Evolutionary conservation across 2,888 invertebrate genomes (phyloP).

Genomic region (Lydus trimaculatus): DNA sequence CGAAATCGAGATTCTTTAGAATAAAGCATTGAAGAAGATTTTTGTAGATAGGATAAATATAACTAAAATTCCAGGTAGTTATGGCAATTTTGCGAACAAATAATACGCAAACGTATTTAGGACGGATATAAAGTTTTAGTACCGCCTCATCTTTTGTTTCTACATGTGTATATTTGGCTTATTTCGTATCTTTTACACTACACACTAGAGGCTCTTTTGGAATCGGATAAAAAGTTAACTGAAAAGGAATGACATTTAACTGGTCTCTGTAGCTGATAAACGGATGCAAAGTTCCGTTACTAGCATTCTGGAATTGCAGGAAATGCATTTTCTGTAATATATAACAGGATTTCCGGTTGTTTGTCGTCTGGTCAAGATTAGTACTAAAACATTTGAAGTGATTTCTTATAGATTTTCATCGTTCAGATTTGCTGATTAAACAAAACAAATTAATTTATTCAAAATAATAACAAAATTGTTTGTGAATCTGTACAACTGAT

Average conservation of each 20-base stretch:
- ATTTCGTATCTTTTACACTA: too few relatives aligned
- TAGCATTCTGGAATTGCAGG: not conserved
- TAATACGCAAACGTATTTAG: not conserved
- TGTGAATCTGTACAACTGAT: constrained; percentile 26
- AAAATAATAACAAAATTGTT: not conserved
- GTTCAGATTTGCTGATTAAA: not conserved
- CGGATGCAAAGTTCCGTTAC: not conserved
- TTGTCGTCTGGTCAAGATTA: not conserved
- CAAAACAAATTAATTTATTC: not conserved
- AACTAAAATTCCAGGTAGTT: too few relatives aligned
- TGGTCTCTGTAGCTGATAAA: not conserved
- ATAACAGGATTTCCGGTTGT: not conserved
- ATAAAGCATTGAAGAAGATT: too few relatives aligned
- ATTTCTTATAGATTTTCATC: not conserved
- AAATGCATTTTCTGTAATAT: not conserved
- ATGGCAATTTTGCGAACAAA: too few relatives aligned
- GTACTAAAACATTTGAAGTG: not conserved
- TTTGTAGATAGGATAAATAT: too few relatives aligned
- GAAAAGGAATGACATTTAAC: not conserved
- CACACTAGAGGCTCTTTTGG: not conserved
- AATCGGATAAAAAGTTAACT: not conserved
- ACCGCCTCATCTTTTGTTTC: too few relatives aligned
- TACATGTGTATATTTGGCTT: too few relatives aligned
- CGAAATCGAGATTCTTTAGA: too few relatives aligned
- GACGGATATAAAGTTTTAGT: not conserved